Conservation (phyloP, 2,797 vertebrate genomes). For the Syngnathus rostellatus region DNA sequence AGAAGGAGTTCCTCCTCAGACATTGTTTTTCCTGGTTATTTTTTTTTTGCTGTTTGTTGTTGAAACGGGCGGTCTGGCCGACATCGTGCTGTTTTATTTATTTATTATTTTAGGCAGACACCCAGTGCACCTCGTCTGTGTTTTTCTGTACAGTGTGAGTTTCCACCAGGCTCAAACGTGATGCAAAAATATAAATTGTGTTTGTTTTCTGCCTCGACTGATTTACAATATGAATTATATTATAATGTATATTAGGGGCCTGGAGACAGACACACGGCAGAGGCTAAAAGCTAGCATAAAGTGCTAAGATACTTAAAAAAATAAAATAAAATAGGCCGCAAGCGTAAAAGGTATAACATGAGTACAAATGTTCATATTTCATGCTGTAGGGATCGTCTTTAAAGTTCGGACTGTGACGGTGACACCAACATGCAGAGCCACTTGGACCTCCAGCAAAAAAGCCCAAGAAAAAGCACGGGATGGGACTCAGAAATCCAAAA, state of each 20-base stretch:
- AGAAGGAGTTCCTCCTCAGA: background rate
- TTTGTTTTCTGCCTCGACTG: slow-evolving; percentile 49
- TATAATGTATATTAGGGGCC: background rate
- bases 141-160: background rate
- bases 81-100: background rate
- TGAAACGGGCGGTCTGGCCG: background rate
- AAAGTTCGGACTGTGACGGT: background rate
- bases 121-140: background rate
- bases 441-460: background rate
- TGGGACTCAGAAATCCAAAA: background rate
- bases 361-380: slow-evolving; percentile 19
- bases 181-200: slow-evolving; percentile 63
- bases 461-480: background rate
- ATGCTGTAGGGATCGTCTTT: background rate
- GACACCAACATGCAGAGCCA: background rate
- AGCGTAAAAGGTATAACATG: slow-evolving; percentile 49
- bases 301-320: slow-evolving; percentile 45
- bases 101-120: background rate
- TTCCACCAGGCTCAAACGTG: background rate
- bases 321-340: slow-evolving; percentile 27
- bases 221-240: slow-evolving; percentile 52
- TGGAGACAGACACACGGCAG: slow-evolving; percentile 27
- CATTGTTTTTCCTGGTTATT: background rate
- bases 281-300: slow-evolving; percentile 59
- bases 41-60: background rate